Percentiles rank a stretch among this genome's conserved stretches.
Conservation (phyloP, 2,888 invertebrate species). For the Nysson spinosus region DNA sequence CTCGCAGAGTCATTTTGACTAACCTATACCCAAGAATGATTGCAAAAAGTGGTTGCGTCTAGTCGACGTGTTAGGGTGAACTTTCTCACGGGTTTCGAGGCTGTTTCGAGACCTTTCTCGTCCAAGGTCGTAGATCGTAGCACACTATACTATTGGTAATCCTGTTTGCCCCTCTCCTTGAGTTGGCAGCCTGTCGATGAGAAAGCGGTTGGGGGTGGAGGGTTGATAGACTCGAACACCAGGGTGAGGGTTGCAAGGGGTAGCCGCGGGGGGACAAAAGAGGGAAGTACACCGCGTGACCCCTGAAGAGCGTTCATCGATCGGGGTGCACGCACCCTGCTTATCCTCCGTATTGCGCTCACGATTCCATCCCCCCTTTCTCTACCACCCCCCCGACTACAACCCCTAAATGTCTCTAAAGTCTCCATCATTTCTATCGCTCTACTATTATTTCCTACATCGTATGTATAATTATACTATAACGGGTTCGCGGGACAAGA, state of each 20-base stretch:
- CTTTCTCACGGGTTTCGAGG: conserved; percentile 27
- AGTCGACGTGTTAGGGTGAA: neutral
- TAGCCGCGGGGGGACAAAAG: conserved; percentile 7
- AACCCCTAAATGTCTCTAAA: no score
- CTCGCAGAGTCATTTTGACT: neutral
- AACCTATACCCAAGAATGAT: neutral
- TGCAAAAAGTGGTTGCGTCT: neutral
- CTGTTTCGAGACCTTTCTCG: conserved; percentile 53
- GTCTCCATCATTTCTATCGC: no score
- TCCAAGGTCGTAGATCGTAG: conserved; percentile 70
- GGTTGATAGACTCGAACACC: conserved; percentile 40
- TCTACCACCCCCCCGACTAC: neutral
- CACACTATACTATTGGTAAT: conserved; percentile 21
- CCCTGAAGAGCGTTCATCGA: conserved; percentile 62
- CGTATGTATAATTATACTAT: no score
- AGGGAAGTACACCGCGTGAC: conserved; percentile 45
- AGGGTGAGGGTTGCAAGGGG: conserved; percentile 38
- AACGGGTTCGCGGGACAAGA: no score
- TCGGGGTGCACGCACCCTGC: conserved; percentile 65
- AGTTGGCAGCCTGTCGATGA: conserved; percentile 49
- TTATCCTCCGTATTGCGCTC: conserved; percentile 26
- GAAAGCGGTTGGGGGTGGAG: conserved; percentile 38
- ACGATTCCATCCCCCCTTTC: conserved; percentile 1
- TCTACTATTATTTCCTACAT: no score
- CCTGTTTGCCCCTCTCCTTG: conserved; percentile 34